These are phyloP conservation scores for Sebastes oblongus DNA, from an alignment of 2,797 vertebrate species.

Conservation along the genomic window DNA sequence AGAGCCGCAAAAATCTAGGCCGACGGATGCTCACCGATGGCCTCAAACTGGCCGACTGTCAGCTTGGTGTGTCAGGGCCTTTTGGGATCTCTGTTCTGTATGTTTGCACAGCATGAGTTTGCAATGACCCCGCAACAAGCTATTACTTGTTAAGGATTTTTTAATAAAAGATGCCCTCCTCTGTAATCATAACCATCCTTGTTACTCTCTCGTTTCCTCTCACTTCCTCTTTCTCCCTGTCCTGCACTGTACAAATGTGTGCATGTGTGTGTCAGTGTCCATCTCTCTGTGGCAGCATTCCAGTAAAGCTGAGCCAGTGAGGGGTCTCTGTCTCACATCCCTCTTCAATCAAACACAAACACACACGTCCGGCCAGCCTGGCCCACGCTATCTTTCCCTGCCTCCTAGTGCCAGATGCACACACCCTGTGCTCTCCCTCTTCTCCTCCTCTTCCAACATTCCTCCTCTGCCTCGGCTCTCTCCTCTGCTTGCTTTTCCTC, in stretches of 20 bases:
- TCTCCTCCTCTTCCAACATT: conserved; percentile 67
- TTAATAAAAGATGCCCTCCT: conserved; percentile 4
- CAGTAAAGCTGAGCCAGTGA: conserved; percentile 80
- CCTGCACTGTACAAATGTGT: conserved; percentile 46
- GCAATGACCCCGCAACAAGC: not conserved
- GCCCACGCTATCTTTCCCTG: conserved; percentile 84
- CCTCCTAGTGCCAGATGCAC: conserved; percentile 84
- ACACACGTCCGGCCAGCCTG: conserved; percentile 88
- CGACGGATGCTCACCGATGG: too few relatives aligned
- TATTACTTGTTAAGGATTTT: not conserved
- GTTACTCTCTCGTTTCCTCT: not conserved
- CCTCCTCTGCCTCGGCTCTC: conserved; percentile 64
- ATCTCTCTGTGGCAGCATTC: conserved; percentile 79
- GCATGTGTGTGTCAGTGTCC: conserved; percentile 70
- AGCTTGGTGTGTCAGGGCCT: too few relatives aligned
- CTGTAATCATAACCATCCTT: not conserved
- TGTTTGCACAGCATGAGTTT: conserved; percentile 2
- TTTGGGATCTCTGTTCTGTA: too few relatives aligned
- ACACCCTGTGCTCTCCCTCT: conserved; percentile 76
- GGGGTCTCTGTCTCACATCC: conserved; percentile 87
- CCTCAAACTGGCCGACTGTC: too few relatives aligned
- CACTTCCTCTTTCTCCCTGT: conserved; percentile 44
- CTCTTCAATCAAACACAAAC: conserved; percentile 89
- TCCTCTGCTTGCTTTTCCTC: conserved; percentile 51
- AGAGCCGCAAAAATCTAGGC: too few relatives aligned